A percentile compares a stretch with the other conserved stretches of the same genome.
Conservation (phyloP, 2,113 vertebrate species). For the Mustela lutreola region DNA sequence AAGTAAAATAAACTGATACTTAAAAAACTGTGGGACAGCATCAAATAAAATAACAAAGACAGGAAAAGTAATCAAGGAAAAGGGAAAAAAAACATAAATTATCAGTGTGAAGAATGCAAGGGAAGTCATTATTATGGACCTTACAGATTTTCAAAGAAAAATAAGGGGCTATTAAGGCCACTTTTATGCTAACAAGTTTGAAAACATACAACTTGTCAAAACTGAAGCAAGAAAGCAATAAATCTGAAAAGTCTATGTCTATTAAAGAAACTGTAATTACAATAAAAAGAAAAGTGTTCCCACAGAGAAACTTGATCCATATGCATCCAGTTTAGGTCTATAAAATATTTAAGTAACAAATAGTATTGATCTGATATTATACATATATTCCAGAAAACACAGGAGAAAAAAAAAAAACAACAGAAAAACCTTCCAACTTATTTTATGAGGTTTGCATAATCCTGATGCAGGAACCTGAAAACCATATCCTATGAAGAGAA, state of each 20-base stretch:
- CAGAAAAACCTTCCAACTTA: neutral
- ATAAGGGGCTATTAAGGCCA: neutral
- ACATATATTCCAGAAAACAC: neutral
- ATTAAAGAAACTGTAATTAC: neutral
- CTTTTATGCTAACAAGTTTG: neutral
- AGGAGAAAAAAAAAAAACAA: neutral
- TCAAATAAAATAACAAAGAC: neutral
- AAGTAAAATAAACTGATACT: neutral
- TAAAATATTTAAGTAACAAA: neutral
- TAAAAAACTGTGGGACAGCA: neutral
- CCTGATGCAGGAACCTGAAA: neutral
- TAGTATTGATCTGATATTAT: neutral
- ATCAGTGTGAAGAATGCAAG: neutral
- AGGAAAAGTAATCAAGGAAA: neutral
- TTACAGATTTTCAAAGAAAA: neutral
- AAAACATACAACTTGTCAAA: neutral
- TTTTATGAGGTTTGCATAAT: neutral
- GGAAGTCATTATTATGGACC: neutral
- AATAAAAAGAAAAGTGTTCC: neutral
- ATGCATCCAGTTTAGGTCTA: neutral
- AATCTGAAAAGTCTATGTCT: neutral
- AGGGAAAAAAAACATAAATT: neutral
- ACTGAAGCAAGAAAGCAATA: neutral
- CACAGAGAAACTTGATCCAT: neutral
- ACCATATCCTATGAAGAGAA: neutral